These are phyloP conservation scores for Ictalurus punctatus DNA, from an alignment of 2,113 vertebrate genomes.

Conservation along the genomic window DNA sequence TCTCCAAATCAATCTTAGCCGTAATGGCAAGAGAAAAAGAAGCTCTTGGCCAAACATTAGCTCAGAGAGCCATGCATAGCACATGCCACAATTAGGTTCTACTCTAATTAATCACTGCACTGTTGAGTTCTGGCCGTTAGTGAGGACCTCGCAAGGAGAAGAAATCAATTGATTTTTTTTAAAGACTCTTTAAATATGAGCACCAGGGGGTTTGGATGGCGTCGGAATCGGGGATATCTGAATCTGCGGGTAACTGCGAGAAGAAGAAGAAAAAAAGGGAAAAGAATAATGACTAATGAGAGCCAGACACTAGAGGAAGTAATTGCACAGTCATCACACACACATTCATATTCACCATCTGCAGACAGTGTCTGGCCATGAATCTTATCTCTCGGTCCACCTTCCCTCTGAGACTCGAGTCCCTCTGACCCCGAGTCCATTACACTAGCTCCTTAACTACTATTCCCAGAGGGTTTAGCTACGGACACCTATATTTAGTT, in stretches of 20 bases:
- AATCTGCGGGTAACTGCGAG: conserved; percentile 46
- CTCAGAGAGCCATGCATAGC: conserved; percentile 45
- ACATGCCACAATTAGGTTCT: conserved; percentile 49
- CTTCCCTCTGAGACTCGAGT: not conserved
- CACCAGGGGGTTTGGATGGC: conserved; percentile 50
- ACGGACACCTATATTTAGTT: not conserved
- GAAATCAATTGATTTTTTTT: conserved; percentile 39
- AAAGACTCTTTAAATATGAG: conserved; percentile 69
- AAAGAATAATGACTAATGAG: conserved; percentile 12
- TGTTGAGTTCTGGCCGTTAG: conserved; percentile 66
- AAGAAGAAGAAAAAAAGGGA: not conserved
- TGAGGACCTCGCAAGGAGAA: conserved; percentile 24
- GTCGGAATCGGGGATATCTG: conserved; percentile 56
- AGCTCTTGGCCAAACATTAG: conserved; percentile 58
- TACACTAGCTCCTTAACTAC: not conserved
- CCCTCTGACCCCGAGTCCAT: not conserved
- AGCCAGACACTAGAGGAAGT: not conserved
- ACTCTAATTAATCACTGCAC: conserved; percentile 59
- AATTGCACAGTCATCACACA: not conserved
- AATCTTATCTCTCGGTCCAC: not conserved
- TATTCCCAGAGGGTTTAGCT: not conserved
- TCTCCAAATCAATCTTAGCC: conserved; percentile 51
- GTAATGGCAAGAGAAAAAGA: conserved; percentile 50
- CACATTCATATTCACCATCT: not conserved
- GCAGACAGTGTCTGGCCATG: not conserved